Base-by-base conservation (phyloP, 2,797 vertebrate genomes). In the Enteromius viviparus region DNA sequence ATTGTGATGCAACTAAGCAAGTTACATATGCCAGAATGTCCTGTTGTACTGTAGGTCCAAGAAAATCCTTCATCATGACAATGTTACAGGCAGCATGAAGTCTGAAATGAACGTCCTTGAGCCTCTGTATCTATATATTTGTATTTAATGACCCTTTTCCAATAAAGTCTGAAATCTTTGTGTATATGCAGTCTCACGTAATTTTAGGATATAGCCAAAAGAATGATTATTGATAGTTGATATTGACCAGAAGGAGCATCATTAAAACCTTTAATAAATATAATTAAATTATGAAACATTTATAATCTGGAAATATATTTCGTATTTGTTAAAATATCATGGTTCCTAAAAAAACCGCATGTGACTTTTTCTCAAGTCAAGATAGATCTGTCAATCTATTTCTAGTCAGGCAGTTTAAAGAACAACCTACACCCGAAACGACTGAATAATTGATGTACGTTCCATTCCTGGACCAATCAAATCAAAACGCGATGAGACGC, bases 131-230 rank as follows among this genome's bases (percentile, higher is more conserved):
- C 53, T 62, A 70, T 76, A 66, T 82, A 42, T 87, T 88, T 90
- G 81, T 80, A 88, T 84, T 75, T 23, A 88, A 87, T 53, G 80
- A 12, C 71, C 60, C 76, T 88, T 90, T 80, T 88, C 70, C 69
- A 93, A 91, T 93, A 93, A 94, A 93, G 87, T 89, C 85, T 89
- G 37, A 88, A 89, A 71, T 82, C 89, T 82, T 91, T 90, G 88
- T 90, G 91, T 91, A 89, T 66, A 66, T 45, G 82, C 23, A 72
- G 37, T 70, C 76, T 64, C 5, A 15, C 9, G 21, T 47, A 1
- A 17, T 29, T 68, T 6, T 4, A 68, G 60, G 26, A n/a, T 26
- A 19, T 32, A 51, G 69, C 45, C 23, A 21, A 51, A 19, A 7
- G 1, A 70, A 37, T 21, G 3, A 76, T 42, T 42, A 42, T 10